Percentiles rank a stretch among this genome's conserved stretches.
These are phyloP conservation scores for Aleadryas rufinucha DNA, from an alignment of 2,113 vertebrate genomes.

Conservation along the genomic window DNA sequence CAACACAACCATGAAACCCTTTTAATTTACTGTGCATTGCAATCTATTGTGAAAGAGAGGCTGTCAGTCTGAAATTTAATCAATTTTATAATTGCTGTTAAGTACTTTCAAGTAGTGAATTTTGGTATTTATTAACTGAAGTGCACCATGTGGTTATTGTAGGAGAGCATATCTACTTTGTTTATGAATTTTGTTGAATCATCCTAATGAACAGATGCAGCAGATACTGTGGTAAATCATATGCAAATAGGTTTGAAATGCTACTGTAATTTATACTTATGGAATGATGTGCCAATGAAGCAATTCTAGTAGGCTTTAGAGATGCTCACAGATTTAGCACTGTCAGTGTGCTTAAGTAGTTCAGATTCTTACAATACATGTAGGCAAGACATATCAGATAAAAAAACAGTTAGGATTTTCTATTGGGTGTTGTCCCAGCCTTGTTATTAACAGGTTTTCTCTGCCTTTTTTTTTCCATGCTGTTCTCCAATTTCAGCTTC, in stretches of 20 bases:
- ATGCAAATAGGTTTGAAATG: slow-evolving; percentile 21
- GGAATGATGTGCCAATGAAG: background rate
- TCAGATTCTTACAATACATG: background rate
- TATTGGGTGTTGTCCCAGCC: background rate
- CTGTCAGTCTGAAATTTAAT: background rate
- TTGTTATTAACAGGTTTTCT: background rate
- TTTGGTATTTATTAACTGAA: slow-evolving; percentile 19
- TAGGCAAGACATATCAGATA: background rate
- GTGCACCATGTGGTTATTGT: background rate
- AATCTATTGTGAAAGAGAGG: background rate
- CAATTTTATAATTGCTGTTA: background rate
- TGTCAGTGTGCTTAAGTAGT: background rate
- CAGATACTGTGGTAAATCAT: slow-evolving; percentile 6
- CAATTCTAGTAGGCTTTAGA: background rate
- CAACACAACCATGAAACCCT: background rate
- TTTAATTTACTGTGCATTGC: background rate
- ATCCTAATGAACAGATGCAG: background rate
- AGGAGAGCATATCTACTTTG: background rate
- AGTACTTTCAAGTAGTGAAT: background rate
- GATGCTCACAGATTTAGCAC: background rate
- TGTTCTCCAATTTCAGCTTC: background rate
- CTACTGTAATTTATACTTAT: background rate
- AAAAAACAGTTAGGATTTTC: background rate
- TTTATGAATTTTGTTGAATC: background rate
- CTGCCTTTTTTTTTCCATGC: background rate